Evolutionary conservation across 2,888 invertebrate genomes (phyloP).

Genomic region (Erebia ligea): DNA sequence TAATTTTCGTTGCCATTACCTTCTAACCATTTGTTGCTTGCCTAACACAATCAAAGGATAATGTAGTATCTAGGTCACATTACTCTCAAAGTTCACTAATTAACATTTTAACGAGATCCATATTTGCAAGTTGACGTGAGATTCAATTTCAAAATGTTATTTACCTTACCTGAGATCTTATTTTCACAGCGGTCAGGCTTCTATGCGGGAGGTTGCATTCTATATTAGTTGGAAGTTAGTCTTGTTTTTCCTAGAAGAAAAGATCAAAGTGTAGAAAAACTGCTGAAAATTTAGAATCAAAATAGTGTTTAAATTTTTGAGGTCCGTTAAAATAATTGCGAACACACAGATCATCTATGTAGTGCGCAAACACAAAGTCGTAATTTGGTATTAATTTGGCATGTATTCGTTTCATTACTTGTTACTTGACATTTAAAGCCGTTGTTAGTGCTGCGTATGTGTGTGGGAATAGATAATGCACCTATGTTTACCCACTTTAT

Average conservation of each 20-base stretch:
- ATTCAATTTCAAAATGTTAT: constrained; percentile 8
- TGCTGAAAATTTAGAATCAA: not conserved
- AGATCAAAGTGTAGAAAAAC: not conserved
- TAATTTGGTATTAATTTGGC: too few relatives aligned
- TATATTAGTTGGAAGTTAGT: not conserved
- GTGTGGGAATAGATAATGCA: too few relatives aligned
- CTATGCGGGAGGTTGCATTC: not conserved
- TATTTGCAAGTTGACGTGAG: constrained; percentile 6
- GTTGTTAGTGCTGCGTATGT: too few relatives aligned
- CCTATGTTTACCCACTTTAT: too few relatives aligned
- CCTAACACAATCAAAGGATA: too few relatives aligned
- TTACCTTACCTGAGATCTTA: not conserved
- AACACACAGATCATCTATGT: too few relatives aligned
- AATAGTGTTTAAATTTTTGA: not conserved
- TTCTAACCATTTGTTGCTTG: too few relatives aligned
- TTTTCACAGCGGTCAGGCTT: not conserved
- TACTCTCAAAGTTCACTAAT: constrained; percentile 1
- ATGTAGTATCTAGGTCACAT: too few relatives aligned
- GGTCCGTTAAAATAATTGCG: not conserved
- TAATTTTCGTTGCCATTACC: too few relatives aligned
- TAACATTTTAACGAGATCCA: constrained; percentile 12
- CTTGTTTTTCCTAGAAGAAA: not conserved
- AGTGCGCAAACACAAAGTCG: too few relatives aligned
- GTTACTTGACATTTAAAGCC: too few relatives aligned
- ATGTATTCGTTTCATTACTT: too few relatives aligned